Evolutionary conservation across 1,140 invertebrate species (phyloP).

Genomic region (Monomorium pharaonis): DNA sequence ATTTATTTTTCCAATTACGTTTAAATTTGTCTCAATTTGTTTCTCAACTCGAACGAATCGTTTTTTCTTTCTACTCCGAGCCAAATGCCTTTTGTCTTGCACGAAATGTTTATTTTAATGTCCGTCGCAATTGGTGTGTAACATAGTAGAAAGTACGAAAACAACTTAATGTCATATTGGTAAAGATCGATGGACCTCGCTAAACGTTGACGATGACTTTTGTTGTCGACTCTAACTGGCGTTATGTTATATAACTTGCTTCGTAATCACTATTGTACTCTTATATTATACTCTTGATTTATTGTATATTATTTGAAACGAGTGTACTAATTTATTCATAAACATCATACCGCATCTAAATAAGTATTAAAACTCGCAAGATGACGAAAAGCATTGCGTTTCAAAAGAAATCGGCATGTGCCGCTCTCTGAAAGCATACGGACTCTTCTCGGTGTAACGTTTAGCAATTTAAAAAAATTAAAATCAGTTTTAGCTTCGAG

Average conservation of each 20-base stretch:
- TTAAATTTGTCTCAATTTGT: not conserved
- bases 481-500: not conserved
- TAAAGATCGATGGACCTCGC: conserved; percentile 6
- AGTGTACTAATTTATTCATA: not conserved
- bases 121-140: not conserved
- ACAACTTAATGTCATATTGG: conserved; percentile 11
- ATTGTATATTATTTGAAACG: not conserved
- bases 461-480: not conserved
- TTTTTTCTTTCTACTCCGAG: not conserved
- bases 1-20: not conserved
- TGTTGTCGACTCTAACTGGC: not conserved
- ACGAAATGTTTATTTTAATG: not conserved
- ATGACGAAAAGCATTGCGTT: not conserved
- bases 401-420: not conserved
- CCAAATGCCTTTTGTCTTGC: not conserved
- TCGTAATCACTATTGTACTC: not conserved
- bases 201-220: conserved; percentile 17
- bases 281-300: not conserved
- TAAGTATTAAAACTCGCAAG: not conserved
- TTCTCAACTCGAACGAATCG: not conserved
- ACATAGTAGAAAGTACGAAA: not conserved
- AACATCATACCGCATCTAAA: not conserved
- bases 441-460: not conserved
- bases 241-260: not conserved
- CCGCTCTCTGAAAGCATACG: not conserved